Conservation (phyloP, 2,797 vertebrate species). For the Falco columbarius region DNA sequence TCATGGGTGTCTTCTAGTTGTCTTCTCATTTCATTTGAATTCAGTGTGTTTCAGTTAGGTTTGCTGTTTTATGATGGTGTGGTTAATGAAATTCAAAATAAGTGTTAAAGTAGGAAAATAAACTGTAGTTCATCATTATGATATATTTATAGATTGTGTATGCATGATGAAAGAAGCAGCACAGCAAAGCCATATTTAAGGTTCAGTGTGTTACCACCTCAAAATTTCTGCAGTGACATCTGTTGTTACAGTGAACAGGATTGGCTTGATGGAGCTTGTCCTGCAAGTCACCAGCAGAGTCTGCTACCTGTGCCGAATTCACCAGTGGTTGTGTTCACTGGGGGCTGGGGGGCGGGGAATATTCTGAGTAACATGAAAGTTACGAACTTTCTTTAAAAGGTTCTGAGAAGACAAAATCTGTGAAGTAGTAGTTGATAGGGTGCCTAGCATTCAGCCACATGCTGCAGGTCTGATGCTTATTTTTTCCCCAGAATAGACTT, state of each 20-base stretch:
- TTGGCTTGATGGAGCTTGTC: background rate
- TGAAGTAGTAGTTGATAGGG: background rate
- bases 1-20: background rate
- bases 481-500: background rate
- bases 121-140: background rate
- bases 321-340: fast-evolving
- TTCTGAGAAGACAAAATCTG: background rate
- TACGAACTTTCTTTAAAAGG: background rate
- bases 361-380: background rate
- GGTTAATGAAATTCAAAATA: background rate
- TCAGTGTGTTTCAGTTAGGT: fast-evolving
- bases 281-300: fast-evolving
- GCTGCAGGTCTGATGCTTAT: background rate
- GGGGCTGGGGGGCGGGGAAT: background rate
- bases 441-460: background rate
- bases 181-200: background rate
- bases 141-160: background rate
- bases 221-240: background rate
- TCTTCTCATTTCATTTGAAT: background rate
- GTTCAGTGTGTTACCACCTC: background rate
- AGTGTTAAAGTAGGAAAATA: background rate
- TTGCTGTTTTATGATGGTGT: background rate
- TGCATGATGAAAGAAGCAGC: background rate
- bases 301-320: background rate
- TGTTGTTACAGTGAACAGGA: background rate